phyloP scores from a whole-genome alignment of 2,888 invertebrate species.

The Prenolepis imparis region DNA sequence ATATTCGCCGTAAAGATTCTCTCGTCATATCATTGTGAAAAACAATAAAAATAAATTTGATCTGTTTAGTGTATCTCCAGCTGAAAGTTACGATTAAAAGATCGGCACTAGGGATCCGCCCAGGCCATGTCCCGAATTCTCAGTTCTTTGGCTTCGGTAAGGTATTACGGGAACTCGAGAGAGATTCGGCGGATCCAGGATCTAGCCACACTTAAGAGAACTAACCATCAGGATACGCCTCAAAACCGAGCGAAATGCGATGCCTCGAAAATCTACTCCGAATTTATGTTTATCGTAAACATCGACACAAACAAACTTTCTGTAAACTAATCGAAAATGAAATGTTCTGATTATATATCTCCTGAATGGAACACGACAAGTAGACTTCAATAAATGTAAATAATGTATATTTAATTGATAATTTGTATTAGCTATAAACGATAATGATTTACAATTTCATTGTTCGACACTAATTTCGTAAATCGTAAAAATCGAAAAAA shows the following conservation, averaged over 20 bases:
- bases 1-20: constrained; percentile 61
- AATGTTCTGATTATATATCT: not conserved
- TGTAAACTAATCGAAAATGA: constrained; percentile 15
- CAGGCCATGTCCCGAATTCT: constrained; percentile 80
- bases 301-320: constrained; percentile 60
- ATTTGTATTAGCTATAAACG: not conserved
- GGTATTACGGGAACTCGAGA: constrained; percentile 41
- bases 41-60: constrained; percentile 81
- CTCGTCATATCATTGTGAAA: constrained; percentile 74
- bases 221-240: constrained; percentile 47
- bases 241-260: constrained; percentile 1
- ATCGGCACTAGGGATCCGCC: constrained; percentile 80
- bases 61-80: constrained; percentile 66
- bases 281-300: constrained; percentile 74
- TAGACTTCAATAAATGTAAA: not conserved
- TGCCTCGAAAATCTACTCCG: constrained; percentile 41
- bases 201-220: constrained; percentile 21
- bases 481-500: not conserved
- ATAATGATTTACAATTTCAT: not conserved
- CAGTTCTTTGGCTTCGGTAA: constrained; percentile 63
- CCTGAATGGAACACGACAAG: not conserved
- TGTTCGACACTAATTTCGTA: not conserved
- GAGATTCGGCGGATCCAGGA: constrained; percentile 41
- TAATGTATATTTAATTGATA: not conserved
- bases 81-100: constrained; percentile 82